phyloP scores from a whole-genome alignment of 1,140 invertebrate genomes.

The Sinonovacula constricta region DNA sequence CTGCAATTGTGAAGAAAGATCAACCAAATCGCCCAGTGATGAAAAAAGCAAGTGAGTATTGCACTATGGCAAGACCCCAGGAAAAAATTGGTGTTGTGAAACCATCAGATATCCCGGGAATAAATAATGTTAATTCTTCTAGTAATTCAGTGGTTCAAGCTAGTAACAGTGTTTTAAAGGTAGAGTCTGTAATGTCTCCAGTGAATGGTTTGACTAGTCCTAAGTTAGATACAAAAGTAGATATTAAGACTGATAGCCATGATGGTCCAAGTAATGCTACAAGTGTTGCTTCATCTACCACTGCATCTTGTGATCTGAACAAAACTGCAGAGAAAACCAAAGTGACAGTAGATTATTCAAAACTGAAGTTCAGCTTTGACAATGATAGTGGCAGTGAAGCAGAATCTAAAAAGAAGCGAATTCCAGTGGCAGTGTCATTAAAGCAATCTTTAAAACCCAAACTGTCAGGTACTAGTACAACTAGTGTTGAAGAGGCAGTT shows the following conservation, averaged over 20 bases:
- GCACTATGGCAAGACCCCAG: neutral
- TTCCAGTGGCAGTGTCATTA: conserved; percentile 36
- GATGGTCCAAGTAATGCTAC: no score
- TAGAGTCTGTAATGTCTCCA: no score
- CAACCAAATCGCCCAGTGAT: conserved; percentile 22
- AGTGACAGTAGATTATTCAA: conserved; percentile 59
- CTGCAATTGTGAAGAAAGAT: no score
- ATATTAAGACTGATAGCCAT: no score
- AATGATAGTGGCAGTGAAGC: conserved; percentile 55
- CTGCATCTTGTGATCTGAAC: no score
- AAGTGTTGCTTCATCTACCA: no score
- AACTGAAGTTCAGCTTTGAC: conserved; percentile 51
- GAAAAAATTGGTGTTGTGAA: neutral
- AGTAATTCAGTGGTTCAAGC: no score
- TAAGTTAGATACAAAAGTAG: no score
- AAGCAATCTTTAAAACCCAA: conserved; percentile 47
- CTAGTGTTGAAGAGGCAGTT: conserved; percentile 56
- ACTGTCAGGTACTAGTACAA: conserved; percentile 27
- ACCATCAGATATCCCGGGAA: neutral
- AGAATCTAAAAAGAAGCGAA: conserved; percentile 50
- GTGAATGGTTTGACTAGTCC: no score
- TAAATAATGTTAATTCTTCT: no score
- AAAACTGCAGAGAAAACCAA: conserved; percentile 48
- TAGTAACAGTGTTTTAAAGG: no score
- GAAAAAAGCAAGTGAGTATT: neutral